Evolutionary conservation across 2,113 vertebrate genomes (phyloP).

Genomic region (Pseudopipra pipra): DNA sequence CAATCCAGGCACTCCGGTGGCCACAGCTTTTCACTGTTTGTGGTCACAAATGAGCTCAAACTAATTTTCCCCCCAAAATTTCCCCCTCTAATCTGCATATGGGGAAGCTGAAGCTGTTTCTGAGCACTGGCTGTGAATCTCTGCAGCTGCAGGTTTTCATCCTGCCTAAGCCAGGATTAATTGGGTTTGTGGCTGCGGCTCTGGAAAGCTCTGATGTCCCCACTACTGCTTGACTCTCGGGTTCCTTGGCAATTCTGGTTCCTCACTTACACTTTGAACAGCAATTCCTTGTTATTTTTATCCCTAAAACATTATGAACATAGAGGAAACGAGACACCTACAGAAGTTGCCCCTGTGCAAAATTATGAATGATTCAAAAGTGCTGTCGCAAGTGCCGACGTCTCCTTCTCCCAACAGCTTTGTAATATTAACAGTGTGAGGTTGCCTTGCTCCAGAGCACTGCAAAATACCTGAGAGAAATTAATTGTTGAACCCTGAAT

Average conservation of each 20-base stretch:
- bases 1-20: neutral
- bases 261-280: neutral
- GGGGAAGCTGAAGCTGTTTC: neutral
- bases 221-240: neutral
- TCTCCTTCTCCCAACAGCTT: neutral
- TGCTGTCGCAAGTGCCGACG: neutral
- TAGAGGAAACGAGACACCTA: conserved; percentile 45
- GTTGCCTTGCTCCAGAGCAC: neutral
- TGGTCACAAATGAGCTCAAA: neutral
- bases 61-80: neutral
- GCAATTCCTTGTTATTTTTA: conserved; percentile 48
- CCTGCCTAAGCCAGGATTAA: conserved; percentile 2
- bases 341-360: conserved; percentile 33
- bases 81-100: neutral
- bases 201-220: conserved; percentile 36
- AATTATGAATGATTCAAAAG: conserved; percentile 54
- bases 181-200: neutral
- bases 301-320: conserved; percentile 10
- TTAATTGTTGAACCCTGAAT: neutral
- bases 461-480: neutral
- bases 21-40: fast-evolving
- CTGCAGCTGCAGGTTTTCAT: neutral
- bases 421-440: neutral
- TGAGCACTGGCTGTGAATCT: neutral
- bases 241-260: neutral